Conservation (phyloP, 1,140 invertebrate genomes). For the Steinernema feltiae region DNA sequence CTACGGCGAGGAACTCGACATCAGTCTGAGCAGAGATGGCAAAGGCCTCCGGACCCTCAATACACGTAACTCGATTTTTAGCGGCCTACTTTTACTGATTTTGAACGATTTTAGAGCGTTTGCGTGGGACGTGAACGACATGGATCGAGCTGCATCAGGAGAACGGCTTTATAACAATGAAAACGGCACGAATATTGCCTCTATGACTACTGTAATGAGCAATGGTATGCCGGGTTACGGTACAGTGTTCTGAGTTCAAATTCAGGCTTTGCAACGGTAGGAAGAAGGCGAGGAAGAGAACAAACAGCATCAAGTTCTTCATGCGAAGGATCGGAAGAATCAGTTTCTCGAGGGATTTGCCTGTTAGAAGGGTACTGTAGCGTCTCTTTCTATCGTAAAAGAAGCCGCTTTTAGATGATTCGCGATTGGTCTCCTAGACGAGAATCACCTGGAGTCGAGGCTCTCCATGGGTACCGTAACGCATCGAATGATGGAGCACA, state of each 20-base stretch:
- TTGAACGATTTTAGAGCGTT: conserved; percentile 45
- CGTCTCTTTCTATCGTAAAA: too few species aligned
- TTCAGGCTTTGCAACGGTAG: conserved; percentile 53
- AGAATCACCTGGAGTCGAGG: conserved; percentile 48
- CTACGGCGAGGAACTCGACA: conserved; percentile 53
- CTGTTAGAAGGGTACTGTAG: conserved; percentile 43
- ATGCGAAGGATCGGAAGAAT: conserved; percentile 52
- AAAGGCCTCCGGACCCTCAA: conserved; percentile 45
- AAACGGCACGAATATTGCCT: conserved; percentile 39
- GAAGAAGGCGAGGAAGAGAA: conserved; percentile 46
- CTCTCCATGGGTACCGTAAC: conserved; percentile 51
- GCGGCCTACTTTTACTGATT: background rate
- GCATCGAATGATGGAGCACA: conserved; percentile 52
- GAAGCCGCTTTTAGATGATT: conserved; percentile 46
- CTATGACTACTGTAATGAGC: conserved; percentile 56
- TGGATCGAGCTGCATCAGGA: conserved; percentile 52
- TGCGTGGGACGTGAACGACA: conserved; percentile 56
- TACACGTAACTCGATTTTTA: conserved; percentile 45
- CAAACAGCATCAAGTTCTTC: conserved; percentile 45
- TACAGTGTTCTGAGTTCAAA: too few species aligned
- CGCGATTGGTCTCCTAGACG: conserved; percentile 54
- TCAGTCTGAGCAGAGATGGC: conserved; percentile 23
- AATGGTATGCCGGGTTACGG: conserved; percentile 51
- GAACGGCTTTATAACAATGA: conserved; percentile 49
- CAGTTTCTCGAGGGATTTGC: conserved; percentile 57